phyloP scores from a whole-genome alignment of 2,113 vertebrate genomes.

The Dascyllus trimaculatus region DNA sequence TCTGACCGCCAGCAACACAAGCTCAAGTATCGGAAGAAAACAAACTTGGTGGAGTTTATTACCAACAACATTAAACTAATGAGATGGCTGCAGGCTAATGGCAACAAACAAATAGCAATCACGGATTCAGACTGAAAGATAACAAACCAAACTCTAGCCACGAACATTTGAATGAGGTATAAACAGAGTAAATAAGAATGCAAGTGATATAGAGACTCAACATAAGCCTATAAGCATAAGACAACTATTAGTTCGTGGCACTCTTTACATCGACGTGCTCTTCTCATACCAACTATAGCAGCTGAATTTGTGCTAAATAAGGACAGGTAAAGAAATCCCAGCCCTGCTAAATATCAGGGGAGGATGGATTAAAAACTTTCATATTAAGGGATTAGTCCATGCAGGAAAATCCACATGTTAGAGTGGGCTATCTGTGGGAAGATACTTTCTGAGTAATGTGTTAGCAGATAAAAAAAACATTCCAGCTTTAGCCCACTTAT shows the following conservation, averaged over 20 bases:
- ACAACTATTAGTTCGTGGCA: slow-evolving; percentile 3
- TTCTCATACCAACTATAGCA: not conserved
- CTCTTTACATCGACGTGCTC: not conserved
- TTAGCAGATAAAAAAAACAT: slow-evolving; percentile 38
- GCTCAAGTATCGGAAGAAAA: not conserved
- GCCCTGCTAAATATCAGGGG: slow-evolving; percentile 42
- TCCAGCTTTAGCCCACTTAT: slow-evolving; percentile 12
- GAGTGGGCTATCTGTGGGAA: slow-evolving; percentile 26
- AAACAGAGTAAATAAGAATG: slow-evolving; percentile 27
- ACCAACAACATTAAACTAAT: slow-evolving; percentile 36
- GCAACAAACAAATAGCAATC: slow-evolving; percentile 28
- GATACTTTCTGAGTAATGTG: slow-evolving; percentile 32
- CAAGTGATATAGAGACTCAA: not conserved
- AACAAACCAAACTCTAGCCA: slow-evolving; percentile 26
- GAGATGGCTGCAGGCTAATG: slow-evolving; percentile 30
- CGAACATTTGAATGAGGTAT: slow-evolving; percentile 3
- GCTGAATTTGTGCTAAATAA: slow-evolving; percentile 1
- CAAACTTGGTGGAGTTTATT: not conserved
- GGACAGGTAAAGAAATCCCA: slow-evolving; percentile 14
- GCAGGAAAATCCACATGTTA: slow-evolving; percentile 48
- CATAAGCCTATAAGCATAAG: slow-evolving; percentile 1
- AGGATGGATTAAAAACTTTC: slow-evolving; percentile 51
- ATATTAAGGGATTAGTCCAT: slow-evolving; percentile 59
- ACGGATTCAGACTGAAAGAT: not conserved
- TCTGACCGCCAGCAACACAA: slow-evolving; percentile 7